phyloP scores from a whole-genome alignment of 1,140 invertebrate genomes.

The Meloidogyne hapla region DNA sequence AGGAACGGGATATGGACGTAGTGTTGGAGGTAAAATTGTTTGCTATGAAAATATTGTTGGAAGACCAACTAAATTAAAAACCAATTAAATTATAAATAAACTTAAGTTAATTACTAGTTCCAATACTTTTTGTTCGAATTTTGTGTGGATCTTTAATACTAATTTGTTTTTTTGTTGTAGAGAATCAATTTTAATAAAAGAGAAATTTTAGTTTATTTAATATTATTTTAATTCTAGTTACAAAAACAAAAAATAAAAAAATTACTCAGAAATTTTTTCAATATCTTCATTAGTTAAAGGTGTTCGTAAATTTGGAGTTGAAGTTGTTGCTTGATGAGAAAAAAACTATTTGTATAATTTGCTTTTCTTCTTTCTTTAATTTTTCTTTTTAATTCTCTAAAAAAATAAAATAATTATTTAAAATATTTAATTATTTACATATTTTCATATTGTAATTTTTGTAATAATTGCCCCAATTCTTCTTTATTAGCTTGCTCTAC shows the following conservation, averaged over 20 bases:
- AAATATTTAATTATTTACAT: slow-evolving; percentile 21
- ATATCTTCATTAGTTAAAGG: neutral
- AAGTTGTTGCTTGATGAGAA: slow-evolving; percentile 24
- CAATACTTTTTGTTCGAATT: neutral
- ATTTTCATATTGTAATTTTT: slow-evolving; percentile 60
- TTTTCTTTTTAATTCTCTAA: slow-evolving; percentile 33
- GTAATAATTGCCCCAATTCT: slow-evolving; percentile 59
- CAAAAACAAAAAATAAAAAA: neutral
- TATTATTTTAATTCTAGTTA: no score
- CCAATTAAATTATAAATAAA: neutral
- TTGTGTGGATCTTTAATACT: neutral
- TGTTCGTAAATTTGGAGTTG: slow-evolving; percentile 47
- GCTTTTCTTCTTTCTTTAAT: slow-evolving; percentile 20
- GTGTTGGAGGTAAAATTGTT: slow-evolving; percentile 21
- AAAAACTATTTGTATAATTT: slow-evolving; percentile 15
- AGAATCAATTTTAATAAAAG: neutral
- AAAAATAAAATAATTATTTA: neutral
- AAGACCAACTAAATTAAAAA: neutral
- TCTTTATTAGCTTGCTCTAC: slow-evolving; percentile 63
- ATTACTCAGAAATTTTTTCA: neutral
- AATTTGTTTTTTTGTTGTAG: neutral
- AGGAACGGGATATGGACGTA: slow-evolving; percentile 16
- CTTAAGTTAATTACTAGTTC: neutral
- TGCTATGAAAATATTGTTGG: slow-evolving; percentile 19
- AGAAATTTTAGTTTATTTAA: neutral